Conservation (phyloP, 2,797 vertebrate species). For the Botia kubotai region DNA sequence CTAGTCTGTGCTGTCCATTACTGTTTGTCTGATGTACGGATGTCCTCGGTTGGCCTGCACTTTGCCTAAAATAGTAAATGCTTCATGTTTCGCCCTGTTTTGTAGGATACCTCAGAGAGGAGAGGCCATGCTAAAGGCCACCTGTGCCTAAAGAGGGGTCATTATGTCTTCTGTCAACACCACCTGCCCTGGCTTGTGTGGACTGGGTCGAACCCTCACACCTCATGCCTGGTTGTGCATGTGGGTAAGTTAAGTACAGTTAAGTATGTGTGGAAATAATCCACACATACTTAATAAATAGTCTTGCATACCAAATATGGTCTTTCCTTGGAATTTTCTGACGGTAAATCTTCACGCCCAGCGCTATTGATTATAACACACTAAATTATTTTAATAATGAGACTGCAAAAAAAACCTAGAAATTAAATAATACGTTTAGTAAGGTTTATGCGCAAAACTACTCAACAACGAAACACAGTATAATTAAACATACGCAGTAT, state of each 20-base stretch:
- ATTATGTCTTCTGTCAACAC: constrained; percentile 75
- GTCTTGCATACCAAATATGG: constrained; percentile 43
- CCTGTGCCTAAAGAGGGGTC: constrained; percentile 57
- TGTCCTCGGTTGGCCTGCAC: constrained; percentile 22
- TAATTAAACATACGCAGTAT: no score
- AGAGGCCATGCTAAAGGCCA: constrained; percentile 44
- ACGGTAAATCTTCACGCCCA: constrained; percentile 21
- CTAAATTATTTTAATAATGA: neutral
- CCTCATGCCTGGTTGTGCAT: constrained; percentile 44
- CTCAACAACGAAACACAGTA: no score
- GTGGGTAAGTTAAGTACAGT: constrained; percentile 21
- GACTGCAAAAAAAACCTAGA: neutral
- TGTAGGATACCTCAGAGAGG: constrained; percentile 38
- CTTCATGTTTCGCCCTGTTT: constrained; percentile 38
- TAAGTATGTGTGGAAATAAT: constrained; percentile 37
- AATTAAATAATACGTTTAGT: no score
- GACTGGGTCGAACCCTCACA: constrained; percentile 62
- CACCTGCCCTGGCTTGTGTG: constrained; percentile 77
- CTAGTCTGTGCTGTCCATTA: no score
- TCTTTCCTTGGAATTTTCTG: constrained; percentile 53
- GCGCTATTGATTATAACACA: constrained; percentile 13
- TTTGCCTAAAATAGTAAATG: constrained; percentile 24
- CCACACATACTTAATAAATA: no score
- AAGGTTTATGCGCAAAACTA: no score
- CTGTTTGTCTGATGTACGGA: neutral